Conservation (phyloP, 2,797 vertebrate species). For the Cirrhinus mrigala region DNA sequence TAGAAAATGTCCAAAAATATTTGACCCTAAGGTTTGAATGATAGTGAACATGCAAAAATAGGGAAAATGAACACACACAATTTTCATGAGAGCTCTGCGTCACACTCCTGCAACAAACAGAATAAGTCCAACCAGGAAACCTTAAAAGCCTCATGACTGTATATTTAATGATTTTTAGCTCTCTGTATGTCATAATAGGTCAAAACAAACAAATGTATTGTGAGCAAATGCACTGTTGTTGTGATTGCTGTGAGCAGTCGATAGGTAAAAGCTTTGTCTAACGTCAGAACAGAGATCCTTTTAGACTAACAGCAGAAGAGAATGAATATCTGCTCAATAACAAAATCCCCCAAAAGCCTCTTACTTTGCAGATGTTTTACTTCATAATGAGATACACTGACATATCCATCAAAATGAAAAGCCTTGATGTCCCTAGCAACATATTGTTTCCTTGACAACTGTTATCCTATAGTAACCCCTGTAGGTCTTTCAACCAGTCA, state of each 20-base stretch:
- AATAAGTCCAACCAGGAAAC: neutral
- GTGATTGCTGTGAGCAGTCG: neutral
- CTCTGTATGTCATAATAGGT: neutral
- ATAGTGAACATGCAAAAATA: neutral
- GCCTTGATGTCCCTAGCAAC: conserved; percentile 30
- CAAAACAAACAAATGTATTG: conserved; percentile 18
- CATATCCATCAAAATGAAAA: conserved; percentile 19
- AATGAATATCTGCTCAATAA: neutral
- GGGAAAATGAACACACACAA: neutral
- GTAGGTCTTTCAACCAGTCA: neutral
- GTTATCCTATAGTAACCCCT: conserved; percentile 50
- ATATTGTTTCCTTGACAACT: conserved; percentile 43
- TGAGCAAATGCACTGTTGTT: conserved; percentile 5
- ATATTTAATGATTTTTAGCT: neutral
- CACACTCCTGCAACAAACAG: neutral
- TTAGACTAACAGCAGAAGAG: neutral
- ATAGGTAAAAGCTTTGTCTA: conserved; percentile 13
- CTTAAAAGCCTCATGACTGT: neutral
- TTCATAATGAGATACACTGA: conserved; percentile 14
- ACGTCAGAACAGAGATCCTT: conserved; percentile 8
- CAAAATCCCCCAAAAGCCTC: conserved; percentile 14
- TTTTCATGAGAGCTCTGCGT: neutral
- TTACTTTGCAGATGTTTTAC: conserved; percentile 6
- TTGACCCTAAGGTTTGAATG: neutral
- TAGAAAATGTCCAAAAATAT: neutral